Percentiles rank a stretch among this genome's conserved stretches.
These are phyloP conservation scores for Percopsis transmontana DNA, from an alignment of 2,113 vertebrate genomes.

Conservation along the genomic window DNA sequence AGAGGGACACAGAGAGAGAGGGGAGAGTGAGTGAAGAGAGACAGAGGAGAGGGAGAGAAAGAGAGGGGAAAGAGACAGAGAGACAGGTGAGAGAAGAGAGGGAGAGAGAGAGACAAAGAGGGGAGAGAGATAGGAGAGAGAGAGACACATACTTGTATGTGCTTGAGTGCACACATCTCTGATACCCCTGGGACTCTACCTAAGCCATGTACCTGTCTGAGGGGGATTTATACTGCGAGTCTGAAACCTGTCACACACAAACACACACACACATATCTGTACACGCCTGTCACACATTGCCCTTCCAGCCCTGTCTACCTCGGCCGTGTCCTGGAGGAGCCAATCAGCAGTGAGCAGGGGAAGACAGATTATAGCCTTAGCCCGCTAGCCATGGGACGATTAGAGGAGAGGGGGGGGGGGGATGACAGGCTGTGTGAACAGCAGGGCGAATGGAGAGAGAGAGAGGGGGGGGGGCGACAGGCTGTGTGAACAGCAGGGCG, in stretches of 20 bases:
- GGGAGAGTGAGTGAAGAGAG: too few species aligned
- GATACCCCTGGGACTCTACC: conserved; percentile 43
- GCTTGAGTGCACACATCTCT: not conserved
- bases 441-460: too few species aligned
- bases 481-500: too few species aligned
- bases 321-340: conserved; percentile 45
- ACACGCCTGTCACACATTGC: conserved; percentile 14
- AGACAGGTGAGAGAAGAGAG: not conserved
- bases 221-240: conserved; percentile 48
- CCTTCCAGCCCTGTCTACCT: conserved; percentile 35
- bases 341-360: conserved; percentile 48
- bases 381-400: not conserved
- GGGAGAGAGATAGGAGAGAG: not conserved
- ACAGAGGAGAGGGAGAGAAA: not conserved
- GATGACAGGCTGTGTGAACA: not conserved
- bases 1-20: not conserved
- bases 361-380: conserved; percentile 46
- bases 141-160: not conserved
- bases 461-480: too few species aligned
- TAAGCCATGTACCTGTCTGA: conserved; percentile 54
- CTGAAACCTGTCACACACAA: conserved; percentile 43
- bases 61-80: not conserved
- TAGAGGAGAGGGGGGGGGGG: not conserved
- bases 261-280: not conserved
- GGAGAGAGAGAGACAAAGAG: not conserved